Conservation (phyloP, 2,888 invertebrate species). For the Agonopterix subpropinquella region DNA sequence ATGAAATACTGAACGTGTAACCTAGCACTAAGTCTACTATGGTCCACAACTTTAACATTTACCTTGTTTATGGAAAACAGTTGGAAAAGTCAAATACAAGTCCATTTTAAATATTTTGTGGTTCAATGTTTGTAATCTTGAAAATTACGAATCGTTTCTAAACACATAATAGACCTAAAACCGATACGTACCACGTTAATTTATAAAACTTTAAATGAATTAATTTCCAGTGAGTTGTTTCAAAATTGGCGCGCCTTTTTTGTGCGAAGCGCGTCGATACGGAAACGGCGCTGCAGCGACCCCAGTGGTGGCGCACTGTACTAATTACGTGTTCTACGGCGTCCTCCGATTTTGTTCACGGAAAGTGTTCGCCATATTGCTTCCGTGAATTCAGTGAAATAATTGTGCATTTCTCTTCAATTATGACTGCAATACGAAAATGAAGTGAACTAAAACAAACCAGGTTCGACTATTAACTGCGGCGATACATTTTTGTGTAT, state of each 20-base stretch:
- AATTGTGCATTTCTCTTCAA: conserved; percentile 67
- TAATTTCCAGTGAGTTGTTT: conserved; percentile 5
- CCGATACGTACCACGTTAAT: background rate
- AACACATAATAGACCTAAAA: too few species aligned
- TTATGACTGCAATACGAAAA: conserved; percentile 71
- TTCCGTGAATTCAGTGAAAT: conserved; percentile 71
- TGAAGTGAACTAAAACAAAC: conserved; percentile 63
- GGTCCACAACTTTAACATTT: too few species aligned
- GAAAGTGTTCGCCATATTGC: conserved; percentile 75
- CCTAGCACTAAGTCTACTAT: too few species aligned
- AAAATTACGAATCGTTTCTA: too few species aligned
- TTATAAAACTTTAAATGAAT: background rate
- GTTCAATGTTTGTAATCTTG: too few species aligned
- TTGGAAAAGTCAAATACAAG: too few species aligned
- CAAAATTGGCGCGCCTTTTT: conserved; percentile 28
- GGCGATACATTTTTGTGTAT: conserved; percentile 45
- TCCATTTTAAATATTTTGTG: too few species aligned
- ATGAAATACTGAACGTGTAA: too few species aligned
- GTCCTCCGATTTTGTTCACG: conserved; percentile 74
- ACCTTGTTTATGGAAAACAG: too few species aligned
- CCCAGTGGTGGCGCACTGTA: conserved; percentile 69
- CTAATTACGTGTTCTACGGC: conserved; percentile 71
- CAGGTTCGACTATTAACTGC: conserved; percentile 38
- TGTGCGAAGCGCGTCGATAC: conserved; percentile 51
- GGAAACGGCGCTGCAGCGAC: conserved; percentile 52